phyloP scores from a whole-genome alignment of 2,113 vertebrate genomes.

The Rousettus leschenaultii region DNA sequence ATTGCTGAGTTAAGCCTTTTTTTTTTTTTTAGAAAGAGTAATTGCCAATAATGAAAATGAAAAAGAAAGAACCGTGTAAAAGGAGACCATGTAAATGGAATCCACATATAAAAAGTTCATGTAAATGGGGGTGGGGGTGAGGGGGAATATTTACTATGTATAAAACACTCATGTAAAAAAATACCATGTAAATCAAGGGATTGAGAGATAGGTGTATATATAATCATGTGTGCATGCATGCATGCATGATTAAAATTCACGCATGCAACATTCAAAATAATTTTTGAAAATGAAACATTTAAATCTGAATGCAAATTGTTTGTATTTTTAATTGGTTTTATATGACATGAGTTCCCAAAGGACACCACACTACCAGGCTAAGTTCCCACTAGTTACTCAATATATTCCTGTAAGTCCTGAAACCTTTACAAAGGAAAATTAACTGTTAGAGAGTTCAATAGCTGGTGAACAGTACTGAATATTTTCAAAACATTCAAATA shows the following conservation, averaged over 20 bases:
- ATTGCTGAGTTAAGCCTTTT: too few relatives aligned
- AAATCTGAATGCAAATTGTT: slow-evolving; percentile 7
- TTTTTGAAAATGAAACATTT: slow-evolving; percentile 33
- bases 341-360: neutral
- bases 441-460: neutral
- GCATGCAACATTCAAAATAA: neutral
- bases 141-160: too few relatives aligned
- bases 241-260: neutral
- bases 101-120: too few relatives aligned
- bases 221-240: neutral
- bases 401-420: neutral
- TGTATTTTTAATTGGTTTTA: neutral
- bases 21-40: too few relatives aligned
- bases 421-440: slow-evolving; percentile 12
- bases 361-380: neutral
- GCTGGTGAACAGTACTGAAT: slow-evolving; percentile 5
- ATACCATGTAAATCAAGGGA: too few relatives aligned
- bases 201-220: too few relatives aligned
- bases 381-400: neutral
- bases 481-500: slow-evolving; percentile 39
- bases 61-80: too few relatives aligned
- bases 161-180: too few relatives aligned
- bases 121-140: too few relatives aligned
- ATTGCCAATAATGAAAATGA: too few relatives aligned
- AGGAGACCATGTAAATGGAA: too few relatives aligned